Evolutionary conservation across 2,113 vertebrate species (phyloP), one percentile per base, ranked within the genome.

Genomic region (Polypterus bichir): DNA sequence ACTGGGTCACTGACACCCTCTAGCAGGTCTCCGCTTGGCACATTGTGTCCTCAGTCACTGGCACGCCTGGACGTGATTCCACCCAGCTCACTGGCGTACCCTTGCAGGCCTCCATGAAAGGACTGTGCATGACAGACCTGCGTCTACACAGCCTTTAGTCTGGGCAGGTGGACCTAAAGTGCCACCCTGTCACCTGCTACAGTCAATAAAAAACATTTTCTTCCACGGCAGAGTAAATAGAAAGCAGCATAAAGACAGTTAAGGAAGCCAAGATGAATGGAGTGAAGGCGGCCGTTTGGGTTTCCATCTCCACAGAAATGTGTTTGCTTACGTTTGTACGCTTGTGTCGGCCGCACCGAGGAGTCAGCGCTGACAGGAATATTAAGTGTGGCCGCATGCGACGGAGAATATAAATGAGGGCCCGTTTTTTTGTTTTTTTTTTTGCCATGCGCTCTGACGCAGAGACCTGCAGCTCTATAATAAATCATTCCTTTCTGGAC

Each of bases 361-460:
- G 74, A 76, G 71, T 74, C 74, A 80, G 74, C 68, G 77, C 79
- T 81, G 83, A 83, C 83, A 80, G 80, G 83, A 89, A 89, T 88
- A 89, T 87, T 89, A 89, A 89, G 79, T 76, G 74, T 72, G 79
- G 78, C 77, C 75, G 78, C 70, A 75, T 66, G 76, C 85, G 82
- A 86, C 86, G 87, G 85, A 83, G 86, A 89, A 87, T 89, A 88
- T 87, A 87, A 85, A 89, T 89, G 74, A 86, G 84, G 27, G 27
- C 27, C 27, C 27, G 27, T 27, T 77, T 86, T 84, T 86, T 86
- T 86, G 86, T 86, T 82, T 79, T 83, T 77, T 75, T 81, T 81
- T 77, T 81, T 85, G 83, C 80, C 79, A 77, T 76, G 77, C 81
- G 83, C 82, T 85, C 76, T 77, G 68, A 85, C 66, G 73, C 81